These are phyloP conservation scores for Cebidichthys violaceus DNA, from an alignment of 2,113 vertebrate genomes.

Conservation along the genomic window DNA sequence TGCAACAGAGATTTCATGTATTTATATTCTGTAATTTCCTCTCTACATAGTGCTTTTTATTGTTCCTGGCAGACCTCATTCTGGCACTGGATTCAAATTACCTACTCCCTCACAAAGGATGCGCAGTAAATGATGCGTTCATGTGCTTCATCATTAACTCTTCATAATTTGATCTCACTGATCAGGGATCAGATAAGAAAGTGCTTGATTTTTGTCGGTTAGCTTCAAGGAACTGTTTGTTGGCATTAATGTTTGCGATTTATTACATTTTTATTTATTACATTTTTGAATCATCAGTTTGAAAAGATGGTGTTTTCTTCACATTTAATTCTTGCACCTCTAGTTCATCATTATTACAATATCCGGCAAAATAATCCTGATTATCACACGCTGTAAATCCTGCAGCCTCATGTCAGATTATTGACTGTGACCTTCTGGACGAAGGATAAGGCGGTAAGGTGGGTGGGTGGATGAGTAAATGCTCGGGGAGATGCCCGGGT, in stretches of 20 bases:
- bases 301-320: background rate
- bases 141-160: background rate
- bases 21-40: background rate
- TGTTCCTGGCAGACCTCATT: too few species aligned
- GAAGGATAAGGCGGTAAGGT: background rate
- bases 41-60: background rate
- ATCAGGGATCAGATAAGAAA: background rate
- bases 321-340: background rate
- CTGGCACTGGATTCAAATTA: too few species aligned
- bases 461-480: background rate
- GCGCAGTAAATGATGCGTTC: background rate
- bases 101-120: too few species aligned
- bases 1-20: background rate
- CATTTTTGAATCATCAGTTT: background rate
- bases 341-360: background rate
- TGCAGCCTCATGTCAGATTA: background rate
- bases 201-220: background rate
- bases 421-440: background rate
- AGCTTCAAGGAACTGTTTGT: background rate
- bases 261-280: too few species aligned
- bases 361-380: background rate
- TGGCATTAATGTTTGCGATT: background rate
- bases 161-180: background rate
- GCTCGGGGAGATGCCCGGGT: background rate
- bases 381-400: background rate